Base-by-base conservation (phyloP, 1,140 invertebrate species). In the Penaeus japonicus region DNA sequence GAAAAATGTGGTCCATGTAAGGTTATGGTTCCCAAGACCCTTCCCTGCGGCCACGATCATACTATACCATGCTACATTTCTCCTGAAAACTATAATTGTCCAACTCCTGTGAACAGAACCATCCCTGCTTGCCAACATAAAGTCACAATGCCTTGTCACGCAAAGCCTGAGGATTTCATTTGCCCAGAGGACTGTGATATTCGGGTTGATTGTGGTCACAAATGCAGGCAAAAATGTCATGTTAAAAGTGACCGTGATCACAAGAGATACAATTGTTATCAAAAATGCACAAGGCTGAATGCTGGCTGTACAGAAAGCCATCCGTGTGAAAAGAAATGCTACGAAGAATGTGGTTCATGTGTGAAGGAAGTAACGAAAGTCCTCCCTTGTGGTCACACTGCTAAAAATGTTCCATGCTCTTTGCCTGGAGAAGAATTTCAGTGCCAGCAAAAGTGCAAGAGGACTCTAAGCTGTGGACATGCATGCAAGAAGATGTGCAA, bases 1-100 rank as follows among this genome's bases (percentile, higher is more conserved):
- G 92, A 93, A 89, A 93, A 92, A 89, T 93, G 94, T 88, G 92
- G 92, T 18, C 80, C 80, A 35, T 89, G 87, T 39, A n/a, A 55
- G 27, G 82, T 84, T 59, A 27, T 54, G 93, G 54, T 89, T 12
- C 32, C 73, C n/a, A 84, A 89, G n/a, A 47, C 24, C 30, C 27
- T 89, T 22, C 86, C 86, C 22, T 90, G 89, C 59, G 82, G 83
- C 54, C 83, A 91, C 70, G 85, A 7, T 32, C 82, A 89, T 79
- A 47, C n/a, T 7, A 57, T 90, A 5, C 73, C 55, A 7, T 91
- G 90, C 53, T 20, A 84, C 70, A 32, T 85, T 24, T 15, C 57
- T 47, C 57, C 83, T 2, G n/a, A 27, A 5, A 39, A 53, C 2
- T 84, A 78, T 70, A 59, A 89, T 15, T 90, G 89, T 70, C 78